Conservation (phyloP, 2,888 invertebrate species). For the Pterostichus madidus region DNA sequence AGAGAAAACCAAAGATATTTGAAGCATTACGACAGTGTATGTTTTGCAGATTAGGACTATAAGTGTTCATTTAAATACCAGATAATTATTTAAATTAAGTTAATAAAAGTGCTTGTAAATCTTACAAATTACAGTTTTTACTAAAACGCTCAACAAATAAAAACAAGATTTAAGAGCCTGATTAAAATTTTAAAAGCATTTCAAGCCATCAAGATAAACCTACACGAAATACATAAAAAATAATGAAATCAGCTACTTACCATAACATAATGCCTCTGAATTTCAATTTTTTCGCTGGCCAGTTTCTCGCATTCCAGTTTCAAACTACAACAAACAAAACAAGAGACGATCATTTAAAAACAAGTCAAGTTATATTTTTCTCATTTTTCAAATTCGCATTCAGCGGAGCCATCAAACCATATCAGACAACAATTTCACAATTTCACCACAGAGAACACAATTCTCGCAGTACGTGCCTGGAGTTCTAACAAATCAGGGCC, state of each 20-base stretch:
- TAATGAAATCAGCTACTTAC: conserved; percentile 79
- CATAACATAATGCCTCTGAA: conserved; percentile 94
- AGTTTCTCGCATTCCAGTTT: conserved; percentile 93
- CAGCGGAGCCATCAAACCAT: conserved; percentile 46
- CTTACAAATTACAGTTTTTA: conserved; percentile 36
- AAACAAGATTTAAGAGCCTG: conserved; percentile 33
- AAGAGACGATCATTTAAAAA: conserved; percentile 41
- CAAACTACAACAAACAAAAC: conserved; percentile 82
- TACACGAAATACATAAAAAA: conserved; percentile 44
- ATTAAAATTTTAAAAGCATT: conserved; percentile 52
- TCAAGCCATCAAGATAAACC: conserved; percentile 44
- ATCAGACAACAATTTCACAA: conserved; percentile 57
- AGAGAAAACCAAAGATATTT: neutral
- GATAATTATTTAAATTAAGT: conserved; percentile 45
- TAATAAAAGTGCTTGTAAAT: conserved; percentile 39
- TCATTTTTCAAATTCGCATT: conserved; percentile 53
- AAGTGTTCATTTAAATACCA: conserved; percentile 14
- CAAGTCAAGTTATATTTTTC: conserved; percentile 30
- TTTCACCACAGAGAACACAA: conserved; percentile 57
- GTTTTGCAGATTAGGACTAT: no score
- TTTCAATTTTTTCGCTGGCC: conserved; percentile 91
- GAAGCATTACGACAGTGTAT: no score
- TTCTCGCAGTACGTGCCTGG: conserved; percentile 41
- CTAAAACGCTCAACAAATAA: conserved; percentile 41
- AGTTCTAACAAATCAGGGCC: conserved; percentile 1